Percentiles rank a stretch among this genome's conserved stretches.
Evolutionary conservation across 2,888 invertebrate species (phyloP).

Genomic region (Ormyrus nitidulus): DNA sequence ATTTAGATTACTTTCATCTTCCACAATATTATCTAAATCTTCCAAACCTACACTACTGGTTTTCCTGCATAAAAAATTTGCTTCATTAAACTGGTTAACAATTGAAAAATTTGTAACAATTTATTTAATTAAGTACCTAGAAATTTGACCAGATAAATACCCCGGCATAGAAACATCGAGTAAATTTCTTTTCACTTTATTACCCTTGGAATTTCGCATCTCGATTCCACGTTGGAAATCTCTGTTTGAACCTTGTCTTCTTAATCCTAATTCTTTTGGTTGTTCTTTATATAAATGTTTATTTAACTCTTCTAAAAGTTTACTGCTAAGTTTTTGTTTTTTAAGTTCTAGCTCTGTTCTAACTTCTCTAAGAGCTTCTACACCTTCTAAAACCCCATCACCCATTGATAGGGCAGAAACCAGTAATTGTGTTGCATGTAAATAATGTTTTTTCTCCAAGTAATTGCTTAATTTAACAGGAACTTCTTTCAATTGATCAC

Average conservation of each 20-base stretch:
- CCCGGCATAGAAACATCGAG: slow-evolving; percentile 75
- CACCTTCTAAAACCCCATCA: slow-evolving; percentile 85
- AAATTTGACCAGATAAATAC: slow-evolving; percentile 62
- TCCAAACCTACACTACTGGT: slow-evolving; percentile 62
- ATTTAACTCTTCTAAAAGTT: slow-evolving; percentile 83
- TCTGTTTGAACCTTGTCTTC: slow-evolving; percentile 80
- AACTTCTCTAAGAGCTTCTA: slow-evolving; percentile 90
- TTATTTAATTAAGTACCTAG: slow-evolving; percentile 57
- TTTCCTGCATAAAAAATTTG: slow-evolving; percentile 58
- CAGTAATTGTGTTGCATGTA: slow-evolving; percentile 89
- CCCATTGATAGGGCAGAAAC: slow-evolving; percentile 83
- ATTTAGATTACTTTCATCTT: slow-evolving; percentile 79
- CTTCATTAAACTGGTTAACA: slow-evolving; percentile 13
- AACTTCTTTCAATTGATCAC: slow-evolving; percentile 86
- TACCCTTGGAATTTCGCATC: slow-evolving; percentile 78
- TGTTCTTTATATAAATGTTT: slow-evolving; percentile 83
- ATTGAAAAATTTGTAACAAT: not conserved
- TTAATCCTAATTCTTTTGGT: slow-evolving; percentile 77
- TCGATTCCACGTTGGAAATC: slow-evolving; percentile 80
- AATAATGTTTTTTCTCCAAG: slow-evolving; percentile 85
- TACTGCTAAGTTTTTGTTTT: slow-evolving; percentile 82
- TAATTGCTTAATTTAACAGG: slow-evolving; percentile 82
- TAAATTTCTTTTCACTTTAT: slow-evolving; percentile 78
- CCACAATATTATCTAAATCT: slow-evolving; percentile 76
- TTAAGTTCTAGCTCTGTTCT: slow-evolving; percentile 84